Conservation (phyloP, 2,888 invertebrate genomes). For the Lottia gigantea region DNA sequence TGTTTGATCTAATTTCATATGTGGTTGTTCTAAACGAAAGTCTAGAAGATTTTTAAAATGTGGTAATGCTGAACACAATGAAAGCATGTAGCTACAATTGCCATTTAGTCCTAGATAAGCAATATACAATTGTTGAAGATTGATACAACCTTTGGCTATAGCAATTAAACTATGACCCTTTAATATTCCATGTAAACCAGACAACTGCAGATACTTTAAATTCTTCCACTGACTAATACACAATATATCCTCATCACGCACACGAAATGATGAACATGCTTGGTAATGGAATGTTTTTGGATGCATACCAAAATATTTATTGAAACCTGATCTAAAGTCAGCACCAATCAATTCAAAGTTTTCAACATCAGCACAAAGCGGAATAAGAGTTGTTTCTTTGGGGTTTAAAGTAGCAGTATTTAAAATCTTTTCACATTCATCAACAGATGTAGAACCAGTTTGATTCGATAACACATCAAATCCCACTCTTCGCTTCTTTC, state of each 20-base stretch:
- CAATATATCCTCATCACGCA: slow-evolving; percentile 37
- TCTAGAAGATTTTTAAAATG: slow-evolving; percentile 44
- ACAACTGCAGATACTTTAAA: slow-evolving; percentile 50
- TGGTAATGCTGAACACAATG: slow-evolving; percentile 42
- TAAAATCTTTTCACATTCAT: neutral
- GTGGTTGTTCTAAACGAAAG: slow-evolving; percentile 60
- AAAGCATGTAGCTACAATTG: slow-evolving; percentile 34
- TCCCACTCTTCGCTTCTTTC: slow-evolving; percentile 22
- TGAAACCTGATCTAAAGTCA: slow-evolving; percentile 39
- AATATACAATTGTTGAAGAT: slow-evolving; percentile 45
- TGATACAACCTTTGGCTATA: slow-evolving; percentile 45
- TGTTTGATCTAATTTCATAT: slow-evolving; percentile 48
- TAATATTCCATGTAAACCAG: slow-evolving; percentile 49
- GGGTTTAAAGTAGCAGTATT: neutral
- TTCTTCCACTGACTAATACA: slow-evolving; percentile 42
- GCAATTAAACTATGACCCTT: slow-evolving; percentile 40
- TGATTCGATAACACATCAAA: neutral
- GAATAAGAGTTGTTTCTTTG: slow-evolving; percentile 19
- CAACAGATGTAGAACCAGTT: neutral
- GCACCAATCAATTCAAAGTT: slow-evolving; percentile 47
- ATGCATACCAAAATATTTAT: slow-evolving; percentile 36
- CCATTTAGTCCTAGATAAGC: slow-evolving; percentile 52
- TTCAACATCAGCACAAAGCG: slow-evolving; percentile 44
- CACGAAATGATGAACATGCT: slow-evolving; percentile 29
- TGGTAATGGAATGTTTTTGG: slow-evolving; percentile 33